Conservation (phyloP, 2,113 vertebrate species). For the Romanogobio albipinnatus region DNA sequence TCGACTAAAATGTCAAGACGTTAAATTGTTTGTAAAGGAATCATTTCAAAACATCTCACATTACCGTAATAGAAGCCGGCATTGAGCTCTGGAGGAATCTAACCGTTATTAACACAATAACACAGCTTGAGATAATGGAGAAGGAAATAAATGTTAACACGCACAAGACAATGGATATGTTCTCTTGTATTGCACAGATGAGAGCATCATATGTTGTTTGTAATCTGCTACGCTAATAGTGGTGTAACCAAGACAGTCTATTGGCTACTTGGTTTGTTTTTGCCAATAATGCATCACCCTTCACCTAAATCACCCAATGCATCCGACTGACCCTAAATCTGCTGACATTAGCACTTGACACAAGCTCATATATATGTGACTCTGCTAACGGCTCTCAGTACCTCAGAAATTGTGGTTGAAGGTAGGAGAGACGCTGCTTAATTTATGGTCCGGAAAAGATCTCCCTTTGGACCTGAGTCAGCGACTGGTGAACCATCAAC, state of each 20-base stretch:
- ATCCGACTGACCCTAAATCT: conserved; percentile 9
- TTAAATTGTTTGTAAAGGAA: conserved; percentile 1
- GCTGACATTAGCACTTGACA: conserved; percentile 21
- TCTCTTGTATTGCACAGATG: background rate
- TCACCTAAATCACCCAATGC: background rate
- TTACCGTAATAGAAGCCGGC: background rate
- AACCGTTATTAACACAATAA: conserved; percentile 11
- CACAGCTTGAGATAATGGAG: conserved; percentile 17
- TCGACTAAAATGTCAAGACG: background rate
- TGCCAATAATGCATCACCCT: background rate
- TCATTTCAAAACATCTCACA: background rate
- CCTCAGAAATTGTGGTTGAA: conserved; percentile 28
- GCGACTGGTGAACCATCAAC: conserved; percentile 24
- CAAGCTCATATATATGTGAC: background rate
- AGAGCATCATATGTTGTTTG: background rate
- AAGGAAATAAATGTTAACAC: background rate
- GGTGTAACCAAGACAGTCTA: background rate
- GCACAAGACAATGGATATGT: background rate
- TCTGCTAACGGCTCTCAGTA: conserved; percentile 25
- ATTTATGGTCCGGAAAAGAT: conserved; percentile 39
- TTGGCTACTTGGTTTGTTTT: background rate
- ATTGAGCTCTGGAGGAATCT: background rate
- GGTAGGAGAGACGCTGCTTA: conserved; percentile 6
- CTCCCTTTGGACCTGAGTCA: conserved; percentile 46
- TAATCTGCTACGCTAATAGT: background rate